These are phyloP conservation scores for Pseudomugil gertrudae DNA, from an alignment of 2,797 vertebrate species.

Conservation along the genomic window DNA sequence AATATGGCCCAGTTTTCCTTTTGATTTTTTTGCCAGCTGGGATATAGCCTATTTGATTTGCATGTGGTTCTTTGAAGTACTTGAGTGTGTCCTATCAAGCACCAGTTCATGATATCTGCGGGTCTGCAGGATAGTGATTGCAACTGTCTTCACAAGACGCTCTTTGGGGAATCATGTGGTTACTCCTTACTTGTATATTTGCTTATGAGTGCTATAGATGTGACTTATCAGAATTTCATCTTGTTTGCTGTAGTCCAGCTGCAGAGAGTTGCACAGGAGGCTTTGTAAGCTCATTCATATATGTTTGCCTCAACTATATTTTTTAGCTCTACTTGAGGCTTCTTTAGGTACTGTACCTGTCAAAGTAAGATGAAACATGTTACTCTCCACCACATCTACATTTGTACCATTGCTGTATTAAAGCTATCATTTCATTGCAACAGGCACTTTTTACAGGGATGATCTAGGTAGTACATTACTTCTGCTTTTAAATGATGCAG, in stretches of 20 bases:
- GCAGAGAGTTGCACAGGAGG: background rate
- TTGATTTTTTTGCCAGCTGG: slow-evolving; percentile 2
- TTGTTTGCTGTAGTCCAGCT: slow-evolving; percentile 2
- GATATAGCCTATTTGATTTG: slow-evolving; percentile 57
- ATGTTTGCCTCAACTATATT: background rate
- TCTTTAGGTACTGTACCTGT: background rate
- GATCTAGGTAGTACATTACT: too few relatives aligned
- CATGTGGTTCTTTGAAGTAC: slow-evolving; percentile 53
- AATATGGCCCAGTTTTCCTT: slow-evolving; percentile 24
- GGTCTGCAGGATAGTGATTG: slow-evolving; percentile 43
- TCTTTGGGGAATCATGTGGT: slow-evolving; percentile 37
- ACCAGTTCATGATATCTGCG: slow-evolving; percentile 46
- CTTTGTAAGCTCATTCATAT: background rate
- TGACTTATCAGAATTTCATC: slow-evolving; percentile 11
- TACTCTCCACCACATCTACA: background rate
- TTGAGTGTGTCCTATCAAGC: slow-evolving; percentile 53
- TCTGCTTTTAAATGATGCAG: too few relatives aligned
- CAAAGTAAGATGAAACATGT: slow-evolving; percentile 7
- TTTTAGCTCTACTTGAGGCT: slow-evolving; percentile 2
- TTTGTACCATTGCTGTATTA: background rate
- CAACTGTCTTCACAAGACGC: slow-evolving; percentile 49
- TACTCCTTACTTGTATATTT: slow-evolving; percentile 25
- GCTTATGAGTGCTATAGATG: background rate
- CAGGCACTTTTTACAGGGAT: too few relatives aligned
- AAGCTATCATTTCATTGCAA: background rate